Conservation (phyloP, 2,888 invertebrate genomes). For the Druceiella hillmani region DNA sequence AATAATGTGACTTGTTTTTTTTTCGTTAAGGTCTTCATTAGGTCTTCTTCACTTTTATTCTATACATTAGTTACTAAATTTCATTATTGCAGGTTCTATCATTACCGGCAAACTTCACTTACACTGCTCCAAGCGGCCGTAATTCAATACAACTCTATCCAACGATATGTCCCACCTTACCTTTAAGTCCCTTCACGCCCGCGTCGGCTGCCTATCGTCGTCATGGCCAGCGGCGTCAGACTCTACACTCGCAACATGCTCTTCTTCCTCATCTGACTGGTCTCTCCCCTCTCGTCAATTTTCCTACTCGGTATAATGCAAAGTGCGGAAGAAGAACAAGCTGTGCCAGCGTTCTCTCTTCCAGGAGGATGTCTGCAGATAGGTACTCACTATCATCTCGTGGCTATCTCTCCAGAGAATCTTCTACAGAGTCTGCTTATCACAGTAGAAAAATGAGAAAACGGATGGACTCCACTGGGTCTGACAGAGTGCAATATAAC, state of each 20-base stretch:
- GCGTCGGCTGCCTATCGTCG: constrained; percentile 37
- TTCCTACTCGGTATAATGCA: background rate
- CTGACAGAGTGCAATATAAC: constrained; percentile 28
- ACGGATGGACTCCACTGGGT: constrained; percentile 43
- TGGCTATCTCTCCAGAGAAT: constrained; percentile 19
- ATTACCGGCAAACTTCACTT: constrained; percentile 79
- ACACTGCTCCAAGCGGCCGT: constrained; percentile 61
- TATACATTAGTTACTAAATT: no score
- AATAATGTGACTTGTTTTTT: no score
- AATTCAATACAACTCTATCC: constrained; percentile 26
- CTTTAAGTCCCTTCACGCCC: constrained; percentile 31
- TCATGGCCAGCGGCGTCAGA: constrained; percentile 42
- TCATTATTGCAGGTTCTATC: constrained; percentile 65
- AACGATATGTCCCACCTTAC: background rate
- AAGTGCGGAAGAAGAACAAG: constrained; percentile 34
- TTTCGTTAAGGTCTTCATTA: no score
- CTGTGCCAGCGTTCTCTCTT: constrained; percentile 33
- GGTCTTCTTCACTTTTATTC: no score
- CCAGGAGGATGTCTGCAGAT: constrained; percentile 35
- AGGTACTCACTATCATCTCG: constrained; percentile 9
- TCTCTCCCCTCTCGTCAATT: constrained; percentile 30
- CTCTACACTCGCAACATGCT: constrained; percentile 56
- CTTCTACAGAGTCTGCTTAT: constrained; percentile 21
- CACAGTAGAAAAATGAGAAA: constrained; percentile 32
- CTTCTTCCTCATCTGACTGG: constrained; percentile 39